These are phyloP conservation scores for Intellagama lesueurii DNA, from an alignment of 2,797 vertebrate species.

Conservation along the genomic window DNA sequence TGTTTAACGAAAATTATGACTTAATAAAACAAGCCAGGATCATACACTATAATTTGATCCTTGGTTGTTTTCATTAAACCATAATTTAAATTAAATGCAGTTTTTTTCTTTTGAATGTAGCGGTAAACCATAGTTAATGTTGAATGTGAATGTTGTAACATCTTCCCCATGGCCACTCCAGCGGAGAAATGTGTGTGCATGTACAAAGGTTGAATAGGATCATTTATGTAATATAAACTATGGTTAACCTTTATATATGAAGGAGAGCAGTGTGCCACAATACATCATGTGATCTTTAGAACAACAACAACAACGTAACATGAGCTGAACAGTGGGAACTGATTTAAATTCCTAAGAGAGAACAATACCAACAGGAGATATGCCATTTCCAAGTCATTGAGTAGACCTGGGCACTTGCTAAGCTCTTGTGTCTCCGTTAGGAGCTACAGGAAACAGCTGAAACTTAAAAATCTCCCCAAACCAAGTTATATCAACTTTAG, in stretches of 20 bases:
- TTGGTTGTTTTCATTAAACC: not conserved
- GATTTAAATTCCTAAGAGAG: not conserved
- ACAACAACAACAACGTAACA: not conserved
- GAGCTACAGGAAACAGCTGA: not conserved
- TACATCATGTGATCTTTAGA: not conserved
- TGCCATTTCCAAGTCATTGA: not conserved
- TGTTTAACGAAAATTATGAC: not conserved
- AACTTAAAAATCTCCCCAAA: not conserved
- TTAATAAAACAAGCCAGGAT: not conserved
- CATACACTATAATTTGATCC: not conserved
- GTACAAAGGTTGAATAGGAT: not conserved
- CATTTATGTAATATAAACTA: not conserved
- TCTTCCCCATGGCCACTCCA: not conserved
- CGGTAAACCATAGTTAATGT: not conserved
- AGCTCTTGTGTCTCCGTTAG: not conserved
- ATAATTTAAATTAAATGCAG: not conserved
- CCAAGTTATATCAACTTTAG: not conserved
- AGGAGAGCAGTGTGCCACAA: not conserved
- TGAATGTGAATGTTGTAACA: not conserved
- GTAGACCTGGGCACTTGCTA: not conserved
- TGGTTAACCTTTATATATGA: not conserved
- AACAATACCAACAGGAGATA: not conserved
- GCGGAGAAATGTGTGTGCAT: not conserved
- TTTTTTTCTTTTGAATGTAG: not conserved
- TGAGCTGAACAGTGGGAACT: not conserved